Evolutionary conservation across 2,888 invertebrate genomes (phyloP).

Genomic region (Electrophaes corylata): DNA sequence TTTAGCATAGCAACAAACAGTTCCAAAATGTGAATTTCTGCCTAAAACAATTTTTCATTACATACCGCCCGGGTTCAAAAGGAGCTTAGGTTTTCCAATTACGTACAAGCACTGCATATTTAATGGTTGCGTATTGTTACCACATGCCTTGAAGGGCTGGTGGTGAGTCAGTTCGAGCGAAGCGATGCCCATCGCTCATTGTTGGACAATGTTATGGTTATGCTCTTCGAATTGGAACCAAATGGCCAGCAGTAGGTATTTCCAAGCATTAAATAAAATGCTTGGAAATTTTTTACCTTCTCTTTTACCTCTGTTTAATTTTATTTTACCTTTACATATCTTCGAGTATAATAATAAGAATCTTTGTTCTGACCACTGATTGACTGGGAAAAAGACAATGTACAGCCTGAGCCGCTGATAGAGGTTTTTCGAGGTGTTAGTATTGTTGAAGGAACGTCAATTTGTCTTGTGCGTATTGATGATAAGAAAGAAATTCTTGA

Average conservation of each 20-base stretch:
- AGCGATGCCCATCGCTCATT: conserved; percentile 24
- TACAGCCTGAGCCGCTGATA: too few species aligned
- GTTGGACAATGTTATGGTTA: conserved; percentile 22
- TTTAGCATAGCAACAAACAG: background rate
- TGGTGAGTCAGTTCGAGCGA: conserved; percentile 29
- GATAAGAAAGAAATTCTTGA: too few species aligned
- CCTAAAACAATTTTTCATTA: background rate
- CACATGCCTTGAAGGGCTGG: conserved; percentile 28
- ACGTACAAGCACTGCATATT: conserved; percentile 23
- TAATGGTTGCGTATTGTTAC: conserved; percentile 29
- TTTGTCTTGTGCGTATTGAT: too few species aligned
- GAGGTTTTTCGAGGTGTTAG: too few species aligned
- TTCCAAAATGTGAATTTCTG: background rate
- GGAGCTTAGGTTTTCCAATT: conserved; percentile 12
- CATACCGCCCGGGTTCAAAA: background rate
- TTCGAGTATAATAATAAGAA: too few species aligned
- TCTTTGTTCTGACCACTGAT: too few species aligned
- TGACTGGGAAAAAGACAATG: too few species aligned
- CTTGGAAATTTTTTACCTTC: too few species aligned
- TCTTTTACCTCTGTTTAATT: too few species aligned
- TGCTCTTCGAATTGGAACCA: conserved; percentile 4
- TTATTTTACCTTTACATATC: too few species aligned
- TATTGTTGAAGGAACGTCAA: too few species aligned
- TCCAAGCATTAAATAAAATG: too few species aligned
- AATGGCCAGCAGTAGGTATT: conserved; percentile 1